Evolutionary conservation across 2,797 vertebrate species (phyloP).

Genomic region (Rachycentron canadum): DNA sequence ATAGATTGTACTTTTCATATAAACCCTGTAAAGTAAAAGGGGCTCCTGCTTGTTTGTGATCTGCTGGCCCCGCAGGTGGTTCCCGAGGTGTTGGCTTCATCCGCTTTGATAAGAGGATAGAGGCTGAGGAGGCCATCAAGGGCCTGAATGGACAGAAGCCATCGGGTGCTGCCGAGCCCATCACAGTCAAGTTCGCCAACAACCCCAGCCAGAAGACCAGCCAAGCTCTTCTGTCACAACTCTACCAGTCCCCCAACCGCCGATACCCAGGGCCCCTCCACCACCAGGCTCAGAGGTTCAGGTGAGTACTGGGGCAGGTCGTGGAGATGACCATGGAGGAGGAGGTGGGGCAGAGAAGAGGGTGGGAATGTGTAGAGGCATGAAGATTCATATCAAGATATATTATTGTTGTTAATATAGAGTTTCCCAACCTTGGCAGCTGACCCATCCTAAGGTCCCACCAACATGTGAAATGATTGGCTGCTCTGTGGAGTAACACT

Average conservation of each 20-base stretch:
- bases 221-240: slow-evolving; percentile 98
- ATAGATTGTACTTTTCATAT: neutral
- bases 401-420: slow-evolving; percentile 17
- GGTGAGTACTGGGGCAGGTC: slow-evolving; percentile 86
- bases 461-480: slow-evolving; percentile 11
- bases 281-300: slow-evolving; percentile 99
- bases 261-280: slow-evolving; percentile 98
- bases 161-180: slow-evolving; percentile 97
- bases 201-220: slow-evolving; percentile 99
- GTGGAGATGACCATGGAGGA: neutral
- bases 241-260: slow-evolving; percentile 99
- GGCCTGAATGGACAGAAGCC: slow-evolving; percentile 99
- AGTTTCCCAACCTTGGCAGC: slow-evolving; percentile 49
- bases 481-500: slow-evolving; percentile 20
- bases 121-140: slow-evolving; percentile 99
- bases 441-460: neutral
- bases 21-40: slow-evolving; percentile 82
- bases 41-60: slow-evolving; percentile 82
- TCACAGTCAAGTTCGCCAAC: slow-evolving; percentile 99
- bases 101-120: slow-evolving; percentile 99
- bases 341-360: neutral
- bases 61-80: slow-evolving; percentile 92
- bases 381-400: neutral
- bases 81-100: slow-evolving; percentile 99
- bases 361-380: slow-evolving; percentile 8